Evolutionary conservation across 2,888 invertebrate species (phyloP).

Genomic region (Drosophila cyrtoloma): DNA sequence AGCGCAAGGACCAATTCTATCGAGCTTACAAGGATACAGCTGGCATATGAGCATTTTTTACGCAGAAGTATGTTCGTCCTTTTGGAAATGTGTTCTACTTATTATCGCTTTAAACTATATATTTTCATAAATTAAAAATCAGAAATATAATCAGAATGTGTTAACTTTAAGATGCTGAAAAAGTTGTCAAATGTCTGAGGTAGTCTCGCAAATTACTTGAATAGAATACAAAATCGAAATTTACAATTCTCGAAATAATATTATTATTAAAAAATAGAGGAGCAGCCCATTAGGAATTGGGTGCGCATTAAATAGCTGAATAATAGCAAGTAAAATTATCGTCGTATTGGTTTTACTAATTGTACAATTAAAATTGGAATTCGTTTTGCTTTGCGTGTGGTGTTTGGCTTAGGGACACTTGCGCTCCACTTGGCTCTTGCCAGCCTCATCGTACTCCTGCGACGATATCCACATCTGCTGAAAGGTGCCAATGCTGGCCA

Average conservation of each 20-base stretch:
- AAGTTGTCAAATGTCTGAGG: background rate
- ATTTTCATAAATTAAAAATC: slow-evolving; percentile 4
- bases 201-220: background rate
- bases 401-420: slow-evolving; percentile 91
- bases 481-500: slow-evolving; percentile 99
- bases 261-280: slow-evolving; percentile 17
- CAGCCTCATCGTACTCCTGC: slow-evolving; percentile 99
- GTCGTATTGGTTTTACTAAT: slow-evolving; percentile 38
- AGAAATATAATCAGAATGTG: background rate
- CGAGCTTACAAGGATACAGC: background rate
- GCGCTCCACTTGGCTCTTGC: slow-evolving; percentile 97
- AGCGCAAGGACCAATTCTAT: no score
- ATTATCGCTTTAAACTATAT: background rate
- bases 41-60: background rate
- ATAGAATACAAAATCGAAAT: background rate
- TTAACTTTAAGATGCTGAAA: background rate
- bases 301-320: slow-evolving; percentile 44
- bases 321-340: slow-evolving; percentile 33
- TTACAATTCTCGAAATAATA: slow-evolving; percentile 3
- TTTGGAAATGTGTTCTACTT: background rate
- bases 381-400: background rate
- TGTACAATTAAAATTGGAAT: slow-evolving; percentile 59
- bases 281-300: slow-evolving; percentile 11
- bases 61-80: background rate
- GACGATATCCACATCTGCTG: slow-evolving; percentile 99